Conservation (phyloP, 2,888 invertebrate genomes). For the Monopis laevigella region DNA sequence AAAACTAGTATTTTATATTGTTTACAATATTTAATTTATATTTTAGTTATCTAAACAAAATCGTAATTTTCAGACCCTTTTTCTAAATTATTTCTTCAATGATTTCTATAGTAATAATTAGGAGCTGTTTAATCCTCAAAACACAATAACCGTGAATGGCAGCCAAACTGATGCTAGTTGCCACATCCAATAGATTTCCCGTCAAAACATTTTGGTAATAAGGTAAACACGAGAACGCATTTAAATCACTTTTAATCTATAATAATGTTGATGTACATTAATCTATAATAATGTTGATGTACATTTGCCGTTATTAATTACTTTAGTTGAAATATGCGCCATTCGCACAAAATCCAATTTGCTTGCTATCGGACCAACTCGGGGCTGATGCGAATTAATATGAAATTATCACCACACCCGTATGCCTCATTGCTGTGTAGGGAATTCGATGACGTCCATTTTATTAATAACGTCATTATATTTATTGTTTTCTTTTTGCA, state of each 20-base stretch:
- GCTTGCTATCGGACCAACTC: slow-evolving; percentile 46
- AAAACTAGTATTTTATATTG: too few species aligned
- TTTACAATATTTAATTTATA: too few species aligned
- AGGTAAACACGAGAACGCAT: not conserved
- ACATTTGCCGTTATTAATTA: slow-evolving; percentile 38
- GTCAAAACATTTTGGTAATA: not conserved
- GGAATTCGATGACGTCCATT: too few species aligned
- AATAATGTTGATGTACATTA: slow-evolving; percentile 12
- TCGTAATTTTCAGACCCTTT: too few species aligned
- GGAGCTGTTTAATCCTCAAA: too few species aligned
- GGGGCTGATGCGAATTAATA: slow-evolving; percentile 43
- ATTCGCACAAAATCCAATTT: slow-evolving; percentile 53
- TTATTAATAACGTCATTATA: too few species aligned
- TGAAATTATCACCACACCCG: slow-evolving; percentile 39
- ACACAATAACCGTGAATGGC: too few species aligned
- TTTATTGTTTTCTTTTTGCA: not conserved
- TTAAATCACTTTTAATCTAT: slow-evolving; percentile 20
- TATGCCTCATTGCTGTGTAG: slow-evolving; percentile 29
- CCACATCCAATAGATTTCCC: too few species aligned
- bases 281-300: slow-evolving; percentile 15
- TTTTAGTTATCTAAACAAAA: too few species aligned
- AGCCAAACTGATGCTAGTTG: too few species aligned
- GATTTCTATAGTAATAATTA: too few species aligned
- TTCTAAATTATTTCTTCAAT: too few species aligned
- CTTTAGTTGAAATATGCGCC: slow-evolving; percentile 43